Evolutionary conservation across 2,113 vertebrate species (phyloP), one percentile per base, ranked within the genome.

Genomic region (Takifugu flavidus): DNA sequence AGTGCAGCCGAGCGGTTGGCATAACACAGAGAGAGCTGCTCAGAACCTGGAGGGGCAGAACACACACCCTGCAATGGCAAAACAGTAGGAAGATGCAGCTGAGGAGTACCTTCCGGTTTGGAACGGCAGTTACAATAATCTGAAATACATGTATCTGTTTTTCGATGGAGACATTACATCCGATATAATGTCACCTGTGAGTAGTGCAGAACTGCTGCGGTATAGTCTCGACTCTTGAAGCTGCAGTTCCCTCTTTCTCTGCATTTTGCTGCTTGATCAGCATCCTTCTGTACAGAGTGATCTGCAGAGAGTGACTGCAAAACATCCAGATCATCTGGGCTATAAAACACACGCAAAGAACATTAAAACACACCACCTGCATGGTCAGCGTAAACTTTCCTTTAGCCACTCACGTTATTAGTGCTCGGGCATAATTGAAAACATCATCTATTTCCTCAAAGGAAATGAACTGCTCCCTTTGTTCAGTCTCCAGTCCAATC

Each of bases 1-100:
- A 98, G 91, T 3, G 94, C 91, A 0, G 96, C 95, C 0, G 96
- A 99, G 58, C 95, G 94, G 83, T 99, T 99, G 82, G 93, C 95
- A 0, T 92, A 96, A 85, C 95, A 96, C 78, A 98, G 4, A 2
- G 94, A 87, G 51, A 94, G 79, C 70, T 94, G 90, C 4, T 92
- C 89, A 2, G 90, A 91, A 70, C 78, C 65, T 13, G 72, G 84
- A 25, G 49, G 74, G 47, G 93, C 87, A 13, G 92, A 89, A 20
- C 94, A 91, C 0, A 90, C 66, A 2, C 93, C 96, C 96, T 98
- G 91, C 12, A 54, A 81, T 67, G 8, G 68, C 10, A 59, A 52
- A 49, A 56, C 61, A 73, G n/a, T 52, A 39, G 34, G 7, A 39
- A 39, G 34, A 6, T 39, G 8, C 7, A 39, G 34, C 31, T 34